Evolutionary conservation across 2,113 vertebrate genomes (phyloP).

Genomic region (Mastomys natalensis): DNA sequence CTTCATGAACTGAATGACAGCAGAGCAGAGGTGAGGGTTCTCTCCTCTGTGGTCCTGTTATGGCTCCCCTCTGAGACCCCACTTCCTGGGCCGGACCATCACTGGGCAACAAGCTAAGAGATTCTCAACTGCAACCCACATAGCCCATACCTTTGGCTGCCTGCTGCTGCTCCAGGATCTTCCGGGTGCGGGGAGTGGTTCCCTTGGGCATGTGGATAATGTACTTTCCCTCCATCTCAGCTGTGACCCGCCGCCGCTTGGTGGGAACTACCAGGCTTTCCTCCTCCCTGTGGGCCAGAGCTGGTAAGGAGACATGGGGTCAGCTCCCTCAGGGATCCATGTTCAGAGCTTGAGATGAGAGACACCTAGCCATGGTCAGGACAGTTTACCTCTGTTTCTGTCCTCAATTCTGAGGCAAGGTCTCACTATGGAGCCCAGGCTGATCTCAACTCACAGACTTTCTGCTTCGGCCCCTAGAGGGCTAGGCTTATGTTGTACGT

Average conservation of each 20-base stretch:
- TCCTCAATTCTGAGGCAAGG: neutral
- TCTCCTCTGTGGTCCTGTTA: neutral
- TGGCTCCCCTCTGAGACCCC: rapidly evolving
- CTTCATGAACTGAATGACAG: neutral
- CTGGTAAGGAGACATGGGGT: constrained; percentile 65
- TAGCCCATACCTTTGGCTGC: constrained; percentile 90
- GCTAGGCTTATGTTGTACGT: neutral
- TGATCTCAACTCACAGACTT: neutral
- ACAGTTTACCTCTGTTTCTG: neutral
- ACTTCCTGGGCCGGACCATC: neutral
- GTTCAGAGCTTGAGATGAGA: neutral
- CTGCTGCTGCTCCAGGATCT: constrained; percentile 95
- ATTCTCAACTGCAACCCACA: neutral
- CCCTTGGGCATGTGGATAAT: constrained; percentile 98
- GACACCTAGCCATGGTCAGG: neutral
- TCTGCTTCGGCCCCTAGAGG: neutral
- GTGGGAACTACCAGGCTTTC: constrained; percentile 84
- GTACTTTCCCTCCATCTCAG: constrained; percentile 98
- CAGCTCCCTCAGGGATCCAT: neutral
- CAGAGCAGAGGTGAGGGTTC: neutral
- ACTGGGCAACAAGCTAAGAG: too few species aligned
- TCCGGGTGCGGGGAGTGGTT: constrained; percentile 93
- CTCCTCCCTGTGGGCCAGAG: constrained; percentile 82
- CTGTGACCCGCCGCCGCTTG: constrained; percentile 94
- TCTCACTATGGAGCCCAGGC: neutral